These are phyloP conservation scores for Geodia barretti DNA, from an alignment of 37 sponge, comb jelly and placozoan genomes.

Conservation along the genomic window DNA sequence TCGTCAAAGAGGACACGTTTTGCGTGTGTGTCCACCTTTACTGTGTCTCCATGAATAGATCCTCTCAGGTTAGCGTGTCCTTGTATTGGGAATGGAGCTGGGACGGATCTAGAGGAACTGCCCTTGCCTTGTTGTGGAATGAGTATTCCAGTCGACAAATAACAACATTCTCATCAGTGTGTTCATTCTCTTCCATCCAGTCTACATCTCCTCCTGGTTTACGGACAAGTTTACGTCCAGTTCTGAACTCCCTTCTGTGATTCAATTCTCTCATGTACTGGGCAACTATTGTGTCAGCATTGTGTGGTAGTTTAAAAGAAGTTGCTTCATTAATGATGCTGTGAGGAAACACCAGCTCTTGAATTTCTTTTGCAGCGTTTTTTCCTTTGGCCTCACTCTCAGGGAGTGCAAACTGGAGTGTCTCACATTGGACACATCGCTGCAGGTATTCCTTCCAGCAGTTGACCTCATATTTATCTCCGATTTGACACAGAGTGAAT, in stretches of 20 bases:
- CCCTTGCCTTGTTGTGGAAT: constrained; percentile 14
- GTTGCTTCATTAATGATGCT: neutral
- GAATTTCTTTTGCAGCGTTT: neutral
- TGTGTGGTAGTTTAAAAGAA: no score
- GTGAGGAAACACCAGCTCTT: constrained; percentile 12
- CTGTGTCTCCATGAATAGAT: constrained; percentile 45
- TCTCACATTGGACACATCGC: constrained; percentile 32
- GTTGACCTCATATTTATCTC: neutral
- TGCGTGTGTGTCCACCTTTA: constrained; percentile 1
- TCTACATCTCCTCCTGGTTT: constrained; percentile 6
- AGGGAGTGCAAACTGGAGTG: constrained; percentile 1
- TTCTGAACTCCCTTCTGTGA: neutral
- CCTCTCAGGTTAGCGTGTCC: constrained; percentile 20
- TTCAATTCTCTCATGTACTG: constrained; percentile 8
- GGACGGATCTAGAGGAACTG: constrained; percentile 28
- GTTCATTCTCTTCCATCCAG: neutral
- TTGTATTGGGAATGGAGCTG: constrained; percentile 6
- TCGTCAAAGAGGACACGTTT: constrained; percentile 1
- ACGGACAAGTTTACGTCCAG: neutral
- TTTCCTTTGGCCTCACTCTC: neutral
- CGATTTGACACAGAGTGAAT: constrained; percentile 25
- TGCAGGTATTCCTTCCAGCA: constrained; percentile 52
- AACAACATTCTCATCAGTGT: neutral
- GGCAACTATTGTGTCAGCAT: neutral
- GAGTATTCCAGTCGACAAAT: neutral